A percentile compares a stretch with the other conserved stretches of the same genome.
Conservation (phyloP, 1,140 invertebrate genomes). For the Apis cerana region DNA sequence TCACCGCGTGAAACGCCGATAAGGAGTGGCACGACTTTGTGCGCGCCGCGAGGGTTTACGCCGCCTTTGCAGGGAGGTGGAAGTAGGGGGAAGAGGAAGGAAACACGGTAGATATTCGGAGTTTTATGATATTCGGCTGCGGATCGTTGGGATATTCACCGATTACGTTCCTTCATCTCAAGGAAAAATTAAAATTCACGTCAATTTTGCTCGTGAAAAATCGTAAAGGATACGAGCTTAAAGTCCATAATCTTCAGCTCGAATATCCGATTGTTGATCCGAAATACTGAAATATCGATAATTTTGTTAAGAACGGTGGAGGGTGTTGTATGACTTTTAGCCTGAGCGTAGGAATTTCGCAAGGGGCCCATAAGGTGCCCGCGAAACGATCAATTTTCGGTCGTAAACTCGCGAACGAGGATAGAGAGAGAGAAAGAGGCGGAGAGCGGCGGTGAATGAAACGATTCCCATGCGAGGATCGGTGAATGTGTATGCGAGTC, state of each 20-base stretch:
- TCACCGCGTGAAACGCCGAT: not conserved
- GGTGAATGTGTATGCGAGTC: conserved; percentile 67
- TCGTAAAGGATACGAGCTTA: too few species aligned
- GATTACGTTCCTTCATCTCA: too few species aligned
- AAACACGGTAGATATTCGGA: not conserved
- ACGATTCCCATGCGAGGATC: not conserved
- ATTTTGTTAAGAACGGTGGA: too few species aligned
- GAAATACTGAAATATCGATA: too few species aligned
- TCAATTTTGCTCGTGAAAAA: too few species aligned
- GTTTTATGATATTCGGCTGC: not conserved
- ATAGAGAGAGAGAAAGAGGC: not conserved
- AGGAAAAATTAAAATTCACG: too few species aligned
- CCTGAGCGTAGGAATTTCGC: not conserved
- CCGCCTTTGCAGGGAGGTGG: too few species aligned
- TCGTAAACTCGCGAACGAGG: not conserved
- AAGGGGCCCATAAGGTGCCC: not conserved
- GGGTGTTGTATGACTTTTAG: not conserved
- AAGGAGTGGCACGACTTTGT: too few species aligned
- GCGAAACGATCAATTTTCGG: not conserved
- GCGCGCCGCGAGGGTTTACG: too few species aligned
- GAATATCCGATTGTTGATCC: too few species aligned
- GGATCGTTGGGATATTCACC: too few species aligned
- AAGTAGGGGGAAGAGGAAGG: not conserved
- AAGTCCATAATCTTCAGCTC: too few species aligned
- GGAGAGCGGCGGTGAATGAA: not conserved